Evolutionary conservation across 2,113 vertebrate genomes (phyloP).

Genomic region (Ictalurus punctatus): DNA sequence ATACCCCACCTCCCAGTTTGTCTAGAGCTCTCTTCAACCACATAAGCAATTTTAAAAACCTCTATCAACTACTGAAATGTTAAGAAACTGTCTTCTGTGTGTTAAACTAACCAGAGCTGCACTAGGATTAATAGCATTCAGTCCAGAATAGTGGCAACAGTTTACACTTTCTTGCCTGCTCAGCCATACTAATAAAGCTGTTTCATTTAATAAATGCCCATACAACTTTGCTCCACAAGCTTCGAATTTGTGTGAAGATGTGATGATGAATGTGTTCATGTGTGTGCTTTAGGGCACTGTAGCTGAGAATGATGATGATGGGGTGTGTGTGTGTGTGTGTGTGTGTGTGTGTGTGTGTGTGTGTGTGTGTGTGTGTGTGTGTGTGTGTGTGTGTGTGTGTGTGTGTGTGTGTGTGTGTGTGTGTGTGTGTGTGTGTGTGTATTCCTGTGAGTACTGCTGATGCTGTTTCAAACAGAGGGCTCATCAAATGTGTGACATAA

Average conservation of each 20-base stretch:
- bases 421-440: conserved; percentile 13
- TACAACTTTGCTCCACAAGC: not conserved
- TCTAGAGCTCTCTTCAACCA: not conserved
- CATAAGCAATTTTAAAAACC: not conserved
- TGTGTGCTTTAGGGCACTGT: conserved; percentile 16
- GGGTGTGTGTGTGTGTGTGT: conserved; percentile 19
- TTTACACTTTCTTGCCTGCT: not conserved
- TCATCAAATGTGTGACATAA: conserved; percentile 1
- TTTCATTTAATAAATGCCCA: not conserved
- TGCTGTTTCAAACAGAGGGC: not conserved
- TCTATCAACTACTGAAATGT: not conserved
- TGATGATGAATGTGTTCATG: not conserved
- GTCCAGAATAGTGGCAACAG: not conserved
- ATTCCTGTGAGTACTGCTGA: not conserved
- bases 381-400: too few species aligned
- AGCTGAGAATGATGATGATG: not conserved
- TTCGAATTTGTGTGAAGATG: not conserved
- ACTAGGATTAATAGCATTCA: not conserved
- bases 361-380: conserved; percentile 20
- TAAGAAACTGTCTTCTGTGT: not conserved
- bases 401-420: not conserved
- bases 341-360: too few species aligned
- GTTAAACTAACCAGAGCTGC: not conserved
- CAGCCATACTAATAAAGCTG: too few species aligned
- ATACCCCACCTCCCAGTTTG: not conserved